Base-by-base conservation (phyloP, 2,888 invertebrate species). In the Nomada fabriciana region DNA sequence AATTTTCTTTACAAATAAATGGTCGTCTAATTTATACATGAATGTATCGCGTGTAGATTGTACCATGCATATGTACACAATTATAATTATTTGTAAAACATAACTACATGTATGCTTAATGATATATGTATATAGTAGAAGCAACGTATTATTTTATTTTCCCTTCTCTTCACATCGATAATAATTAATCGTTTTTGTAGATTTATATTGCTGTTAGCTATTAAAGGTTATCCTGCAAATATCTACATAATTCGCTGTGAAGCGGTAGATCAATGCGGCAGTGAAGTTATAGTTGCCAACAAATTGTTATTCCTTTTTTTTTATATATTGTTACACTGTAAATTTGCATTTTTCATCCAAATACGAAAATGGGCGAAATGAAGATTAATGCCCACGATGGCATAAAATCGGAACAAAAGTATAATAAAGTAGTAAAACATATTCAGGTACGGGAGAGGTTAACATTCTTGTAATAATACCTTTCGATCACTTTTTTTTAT, bases 291-390 rank as follows among this genome's bases (percentile, higher is more conserved):
- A 25, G 23, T n/a, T 13, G 9, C 13, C 23, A 2, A 13, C 11
- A n/a, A 18, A n/a, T 47, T 47, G 15, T 1, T 43, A 7, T 7
- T 7, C 36, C 25, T 2, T 25, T 36, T 29, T 29, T 36, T 36
- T 18, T 53, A 50, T 20, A 15, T 9, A 55, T 36, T 65, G 13
- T 5, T 29, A 52, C 1, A 13, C 1, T 15, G 2, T 36, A 59
- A 60, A 18, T 25, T 36, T 53, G 4, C 4, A 42, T 5, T 5
- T 13, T 23, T 20, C 25, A 2, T 13, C 2, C 53, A 25, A 10
- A 42, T 53, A 42, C 0, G 53, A 89, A 77, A 83, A 91, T 91
- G 91, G 91, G 91, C 15, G 91, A 90, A 77, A 85, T 91, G 84
- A 91, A 90, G 74, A 23, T 86, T 18, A 84, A 78, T 29, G 72